Evolutionary conservation across 2,113 vertebrate genomes (phyloP).

Genomic region (Hipposideros armiger): DNA sequence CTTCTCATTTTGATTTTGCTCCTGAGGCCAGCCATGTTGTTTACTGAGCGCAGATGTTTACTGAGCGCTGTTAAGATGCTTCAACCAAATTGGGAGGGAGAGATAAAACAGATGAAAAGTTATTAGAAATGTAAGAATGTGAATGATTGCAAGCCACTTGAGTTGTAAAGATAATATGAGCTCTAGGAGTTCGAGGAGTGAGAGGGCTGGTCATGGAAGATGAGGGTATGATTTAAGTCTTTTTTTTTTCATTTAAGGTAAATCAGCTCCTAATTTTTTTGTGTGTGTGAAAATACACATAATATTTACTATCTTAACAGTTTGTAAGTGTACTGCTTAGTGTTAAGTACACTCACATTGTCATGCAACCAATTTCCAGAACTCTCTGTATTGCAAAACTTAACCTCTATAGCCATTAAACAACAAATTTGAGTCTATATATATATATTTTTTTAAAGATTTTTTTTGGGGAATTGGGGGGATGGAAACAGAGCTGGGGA

Average conservation of each 20-base stretch:
- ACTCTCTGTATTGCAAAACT: background rate
- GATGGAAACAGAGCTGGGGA: too few relatives aligned
- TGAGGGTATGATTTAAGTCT: background rate
- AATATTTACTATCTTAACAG: background rate
- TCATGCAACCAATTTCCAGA: background rate
- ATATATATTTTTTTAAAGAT: too few relatives aligned
- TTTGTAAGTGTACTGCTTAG: background rate
- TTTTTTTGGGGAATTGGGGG: too few relatives aligned
- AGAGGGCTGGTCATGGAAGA: background rate
- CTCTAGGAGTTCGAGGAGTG: background rate
- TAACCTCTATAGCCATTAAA: background rate
- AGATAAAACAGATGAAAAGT: background rate
- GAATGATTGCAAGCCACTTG: background rate
- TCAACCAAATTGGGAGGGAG: background rate
- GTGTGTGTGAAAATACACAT: background rate
- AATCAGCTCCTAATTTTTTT: background rate
- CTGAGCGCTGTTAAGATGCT: background rate
- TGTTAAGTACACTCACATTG: background rate
- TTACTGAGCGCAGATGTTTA: background rate
- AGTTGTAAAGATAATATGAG: background rate
- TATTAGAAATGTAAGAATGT: background rate
- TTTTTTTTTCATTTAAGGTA: background rate
- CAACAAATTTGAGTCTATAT: background rate
- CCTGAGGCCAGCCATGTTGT: background rate
- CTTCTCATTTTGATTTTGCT: constrained; percentile 36